A percentile compares a stretch with the other conserved stretches of the same genome.
These are phyloP conservation scores for Picathartes gymnocephalus DNA, from an alignment of 2,113 vertebrate species.

Conservation along the genomic window DNA sequence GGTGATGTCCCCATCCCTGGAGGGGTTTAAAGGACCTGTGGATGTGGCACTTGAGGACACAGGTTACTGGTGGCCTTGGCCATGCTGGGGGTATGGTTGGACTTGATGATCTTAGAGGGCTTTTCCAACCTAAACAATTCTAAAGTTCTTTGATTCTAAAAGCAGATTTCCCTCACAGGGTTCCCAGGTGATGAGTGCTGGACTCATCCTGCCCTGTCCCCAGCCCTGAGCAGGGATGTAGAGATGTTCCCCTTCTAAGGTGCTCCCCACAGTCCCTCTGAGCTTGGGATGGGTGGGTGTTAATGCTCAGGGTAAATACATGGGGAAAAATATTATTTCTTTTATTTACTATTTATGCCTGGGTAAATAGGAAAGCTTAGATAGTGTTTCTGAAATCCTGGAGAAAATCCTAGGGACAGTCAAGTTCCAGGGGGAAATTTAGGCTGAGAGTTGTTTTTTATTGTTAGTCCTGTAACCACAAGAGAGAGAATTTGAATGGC, in stretches of 20 bases:
- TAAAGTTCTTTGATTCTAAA: neutral
- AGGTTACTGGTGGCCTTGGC: neutral
- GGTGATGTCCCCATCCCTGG: neutral
- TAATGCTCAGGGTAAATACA: neutral
- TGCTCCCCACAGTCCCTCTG: neutral
- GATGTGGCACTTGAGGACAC: neutral
- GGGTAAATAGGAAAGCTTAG: neutral
- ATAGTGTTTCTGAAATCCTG: neutral
- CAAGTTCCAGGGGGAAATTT: neutral
- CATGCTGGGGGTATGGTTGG: neutral
- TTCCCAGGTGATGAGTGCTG: neutral
- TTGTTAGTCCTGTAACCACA: neutral
- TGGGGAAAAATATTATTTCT: too few relatives aligned
- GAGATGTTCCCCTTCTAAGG: neutral
- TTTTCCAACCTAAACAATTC: neutral
- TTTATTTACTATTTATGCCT: too few relatives aligned
- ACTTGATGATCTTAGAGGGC: too few relatives aligned
- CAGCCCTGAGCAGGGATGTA: neutral
- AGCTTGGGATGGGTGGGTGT: neutral
- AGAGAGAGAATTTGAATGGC: neutral
- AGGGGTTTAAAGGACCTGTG: neutral
- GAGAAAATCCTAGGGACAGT: neutral
- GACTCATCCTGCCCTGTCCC: neutral
- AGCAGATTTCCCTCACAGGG: neutral
- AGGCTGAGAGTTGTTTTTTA: neutral